Evolutionary conservation across 1,140 invertebrate genomes (phyloP).

Genomic region (Eulimnadia texana): DNA sequence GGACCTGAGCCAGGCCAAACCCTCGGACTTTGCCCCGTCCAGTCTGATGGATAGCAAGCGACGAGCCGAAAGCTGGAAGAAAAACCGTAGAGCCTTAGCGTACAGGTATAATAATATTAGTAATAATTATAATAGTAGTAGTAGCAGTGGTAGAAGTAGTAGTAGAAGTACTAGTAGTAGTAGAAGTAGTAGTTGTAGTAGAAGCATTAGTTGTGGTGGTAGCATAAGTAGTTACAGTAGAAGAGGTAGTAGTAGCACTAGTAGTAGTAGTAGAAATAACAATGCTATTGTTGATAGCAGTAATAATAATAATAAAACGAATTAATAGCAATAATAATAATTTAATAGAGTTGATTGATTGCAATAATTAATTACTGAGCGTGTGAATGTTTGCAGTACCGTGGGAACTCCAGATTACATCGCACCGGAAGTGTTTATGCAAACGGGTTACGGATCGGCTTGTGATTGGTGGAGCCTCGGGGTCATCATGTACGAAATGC

Average conservation of each 20-base stretch:
- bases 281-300: no score
- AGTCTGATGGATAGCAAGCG: slow-evolving; percentile 92
- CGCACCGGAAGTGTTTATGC: slow-evolving; percentile 86
- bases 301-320: no score
- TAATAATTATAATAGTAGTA: no score
- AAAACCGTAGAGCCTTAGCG: slow-evolving; percentile 80
- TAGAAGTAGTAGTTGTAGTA: no score
- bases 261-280: no score
- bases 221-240: no score
- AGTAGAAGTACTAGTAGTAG: no score
- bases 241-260: no score
- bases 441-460: slow-evolving; percentile 90
- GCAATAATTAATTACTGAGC: not conserved
- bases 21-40: slow-evolving; percentile 57
- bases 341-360: not conserved
- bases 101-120: slow-evolving; percentile 40
- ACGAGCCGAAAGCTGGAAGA: slow-evolving; percentile 95
- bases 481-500: slow-evolving; percentile 99
- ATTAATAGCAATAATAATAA: no score
- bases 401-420: slow-evolving; percentile 99
- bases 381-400: slow-evolving; percentile 48
- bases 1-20: slow-evolving; percentile 90
- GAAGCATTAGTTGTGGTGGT: no score
- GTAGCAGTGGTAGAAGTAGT: no score
- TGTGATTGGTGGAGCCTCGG: slow-evolving; percentile 99